These are phyloP conservation scores for Phalangium opilio DNA, from an alignment of 2,888 invertebrate species.

Conservation along the genomic window DNA sequence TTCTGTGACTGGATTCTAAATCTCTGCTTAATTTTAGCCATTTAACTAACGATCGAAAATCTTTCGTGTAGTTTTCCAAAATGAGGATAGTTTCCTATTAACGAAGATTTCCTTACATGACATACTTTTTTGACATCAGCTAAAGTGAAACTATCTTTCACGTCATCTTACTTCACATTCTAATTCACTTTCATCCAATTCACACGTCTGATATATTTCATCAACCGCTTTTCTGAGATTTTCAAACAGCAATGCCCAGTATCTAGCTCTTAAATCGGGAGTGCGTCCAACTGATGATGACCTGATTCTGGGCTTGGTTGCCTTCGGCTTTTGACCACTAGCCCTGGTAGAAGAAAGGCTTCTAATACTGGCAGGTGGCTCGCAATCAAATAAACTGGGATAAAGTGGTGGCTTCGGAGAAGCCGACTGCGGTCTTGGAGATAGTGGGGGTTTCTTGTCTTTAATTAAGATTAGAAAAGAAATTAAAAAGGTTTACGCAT, in stretches of 20 bases:
- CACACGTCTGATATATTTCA: constrained; percentile 90
- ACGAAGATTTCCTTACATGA: too few relatives aligned
- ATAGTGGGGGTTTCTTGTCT: constrained; percentile 11
- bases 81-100: constrained; percentile 78
- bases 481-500: too few relatives aligned
- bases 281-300: constrained; percentile 17
- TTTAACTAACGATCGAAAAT: constrained; percentile 83
- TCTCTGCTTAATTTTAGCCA: constrained; percentile 88
- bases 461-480: too few relatives aligned
- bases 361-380: constrained; percentile 3
- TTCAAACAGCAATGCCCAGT: constrained; percentile 90
- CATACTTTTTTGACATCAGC: too few relatives aligned
- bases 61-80: constrained; percentile 80
- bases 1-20: constrained; percentile 52
- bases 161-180: constrained; percentile 52
- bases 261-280: constrained; percentile 64
- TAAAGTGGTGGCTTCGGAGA: constrained; percentile 10
- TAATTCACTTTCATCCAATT: constrained; percentile 78
- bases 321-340: constrained; percentile 1
- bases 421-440: constrained; percentile 15
- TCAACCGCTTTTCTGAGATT: constrained; percentile 83
- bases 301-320: constrained; percentile 8
- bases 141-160: too few relatives aligned
- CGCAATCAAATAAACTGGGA: not conserved
- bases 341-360: not conserved